Evolutionary conservation across 1,140 invertebrate genomes (phyloP).

Genomic region (Drosophila kanapiae): DNA sequence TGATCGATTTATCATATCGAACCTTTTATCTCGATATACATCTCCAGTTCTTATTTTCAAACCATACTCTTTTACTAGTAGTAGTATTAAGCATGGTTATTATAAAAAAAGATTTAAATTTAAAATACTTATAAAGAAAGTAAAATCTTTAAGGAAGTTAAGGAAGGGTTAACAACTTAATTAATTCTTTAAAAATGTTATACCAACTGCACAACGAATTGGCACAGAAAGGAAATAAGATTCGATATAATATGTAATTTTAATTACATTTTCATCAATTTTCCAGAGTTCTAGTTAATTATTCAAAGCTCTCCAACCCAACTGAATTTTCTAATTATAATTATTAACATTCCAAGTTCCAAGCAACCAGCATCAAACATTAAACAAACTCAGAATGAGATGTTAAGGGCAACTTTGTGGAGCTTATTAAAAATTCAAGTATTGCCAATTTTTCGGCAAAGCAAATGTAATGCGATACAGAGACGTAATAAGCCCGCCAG

Average conservation of each 20-base stretch:
- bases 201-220: too few species aligned
- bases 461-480: conserved; percentile 65
- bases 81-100: too few species aligned
- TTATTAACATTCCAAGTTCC: conserved; percentile 8
- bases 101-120: too few species aligned
- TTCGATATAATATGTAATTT: not conserved
- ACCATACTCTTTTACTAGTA: too few species aligned
- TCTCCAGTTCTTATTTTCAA: too few species aligned
- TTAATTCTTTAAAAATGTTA: too few species aligned
- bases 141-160: too few species aligned
- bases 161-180: too few species aligned
- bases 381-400: conserved; percentile 25
- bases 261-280: not conserved
- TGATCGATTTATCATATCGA: too few species aligned
- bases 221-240: too few species aligned
- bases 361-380: not conserved
- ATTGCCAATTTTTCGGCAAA: conserved; percentile 59
- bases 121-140: too few species aligned
- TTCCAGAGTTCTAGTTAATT: not conserved
- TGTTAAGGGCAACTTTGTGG: conserved; percentile 20
- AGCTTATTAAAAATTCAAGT: conserved; percentile 74
- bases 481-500: conserved; percentile 15
- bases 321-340: not conserved
- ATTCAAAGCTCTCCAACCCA: not conserved
- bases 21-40: too few species aligned